Evolutionary conservation across 2,113 vertebrate genomes (phyloP), one percentile per base, ranked within the genome.

Genomic region (Platanista minor): DNA sequence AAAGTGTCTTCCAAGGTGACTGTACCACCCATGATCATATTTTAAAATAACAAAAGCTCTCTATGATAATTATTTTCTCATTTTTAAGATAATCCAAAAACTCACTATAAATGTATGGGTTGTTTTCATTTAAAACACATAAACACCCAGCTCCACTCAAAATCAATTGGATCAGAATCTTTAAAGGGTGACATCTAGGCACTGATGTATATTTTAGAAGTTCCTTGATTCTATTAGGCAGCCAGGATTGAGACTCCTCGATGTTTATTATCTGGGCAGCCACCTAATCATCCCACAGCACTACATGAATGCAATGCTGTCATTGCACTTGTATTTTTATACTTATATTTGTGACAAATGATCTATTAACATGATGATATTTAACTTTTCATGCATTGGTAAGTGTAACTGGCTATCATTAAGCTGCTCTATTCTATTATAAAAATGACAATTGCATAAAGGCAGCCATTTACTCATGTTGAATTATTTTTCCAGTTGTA

Each of bases 31-130:
- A 87, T 20, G 39, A 69, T 9, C 23, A n/a, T 52, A 66, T 54
- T 86, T 85, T 93, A 20, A 67, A 86, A 89, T 49, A 89, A n/a
- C 8, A 33, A 57, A 33, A 62, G 8, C 27, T 23, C 27, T 69
- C 43, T 64, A 39, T 25, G 36, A n/a, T 75, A 80, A 82, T 18
- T 41, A 41, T 49, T 87, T 96, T 72, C 3, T 85, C 13, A 29
- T 75, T 93, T 57, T 95, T 20, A 83, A 85, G 36, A 66, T 43
- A 36, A 84, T 49, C 15, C 46, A 82, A 72, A 80, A 90, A 36
- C 10, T 78, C 11, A 29, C n/a, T 29, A 1, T 61, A 77, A 27
- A 4, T 75, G 36, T 81, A 33, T 14, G 8, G 41, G 27, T 88
- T 54, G 5, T 59, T 84, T 94, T 52, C 15, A 25, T 69, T 77